Evolutionary conservation across 2,888 invertebrate species (phyloP).

Genomic region (Elysia crispata): DNA sequence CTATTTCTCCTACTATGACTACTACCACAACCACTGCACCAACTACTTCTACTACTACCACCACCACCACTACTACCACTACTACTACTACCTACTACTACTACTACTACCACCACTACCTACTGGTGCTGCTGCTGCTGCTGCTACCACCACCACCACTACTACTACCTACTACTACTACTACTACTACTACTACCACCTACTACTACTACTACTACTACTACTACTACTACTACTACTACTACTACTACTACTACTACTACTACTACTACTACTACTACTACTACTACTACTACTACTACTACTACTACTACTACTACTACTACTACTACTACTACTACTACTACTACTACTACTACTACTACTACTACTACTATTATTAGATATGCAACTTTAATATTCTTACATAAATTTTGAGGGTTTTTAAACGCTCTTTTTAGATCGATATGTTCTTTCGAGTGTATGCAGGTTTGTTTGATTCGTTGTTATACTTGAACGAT

Average conservation of each 20-base stretch:
- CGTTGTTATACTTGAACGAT: too few relatives aligned
- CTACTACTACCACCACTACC: too few relatives aligned
- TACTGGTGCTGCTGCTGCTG: too few relatives aligned
- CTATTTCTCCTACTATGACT: too few relatives aligned
- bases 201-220: neutral
- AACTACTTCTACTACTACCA: neutral
- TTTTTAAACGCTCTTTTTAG: too few relatives aligned
- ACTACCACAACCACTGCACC: neutral
- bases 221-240: constrained; percentile 29
- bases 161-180: too few relatives aligned
- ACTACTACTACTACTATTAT: constrained; percentile 54
- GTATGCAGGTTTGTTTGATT: too few relatives aligned
- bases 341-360: constrained; percentile 53
- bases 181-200: too few relatives aligned
- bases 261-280: constrained; percentile 55
- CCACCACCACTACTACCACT: neutral
- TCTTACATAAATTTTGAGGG: too few relatives aligned
- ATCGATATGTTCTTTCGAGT: too few relatives aligned
- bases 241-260: constrained; percentile 54
- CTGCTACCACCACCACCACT: too few relatives aligned
- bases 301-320: constrained; percentile 45
- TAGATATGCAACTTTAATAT: constrained; percentile 52
- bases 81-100: too few relatives aligned
- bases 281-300: constrained; percentile 54
- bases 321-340: constrained; percentile 52